Evolutionary conservation across 1,140 invertebrate species (phyloP).

Genomic region (Leptopilina boulardi): DNA sequence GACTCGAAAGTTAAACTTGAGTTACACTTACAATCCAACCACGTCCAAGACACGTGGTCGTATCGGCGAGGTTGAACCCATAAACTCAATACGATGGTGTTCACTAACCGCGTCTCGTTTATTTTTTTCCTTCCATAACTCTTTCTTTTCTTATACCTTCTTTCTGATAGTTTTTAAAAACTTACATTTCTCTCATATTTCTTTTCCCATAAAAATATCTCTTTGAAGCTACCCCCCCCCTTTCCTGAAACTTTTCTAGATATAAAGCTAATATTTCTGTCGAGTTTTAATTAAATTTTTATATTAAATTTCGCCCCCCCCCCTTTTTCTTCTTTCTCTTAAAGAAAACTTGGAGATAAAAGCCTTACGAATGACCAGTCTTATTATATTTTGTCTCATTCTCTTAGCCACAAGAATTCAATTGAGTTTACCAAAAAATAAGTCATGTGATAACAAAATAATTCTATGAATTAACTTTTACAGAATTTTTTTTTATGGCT

Average conservation of each 20-base stretch:
- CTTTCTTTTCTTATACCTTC: conserved; percentile 28
- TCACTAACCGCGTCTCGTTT: conserved; percentile 43
- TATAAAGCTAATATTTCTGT: conserved; percentile 6
- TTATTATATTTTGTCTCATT: background rate
- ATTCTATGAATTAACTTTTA: no score
- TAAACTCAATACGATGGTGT: conserved; percentile 57
- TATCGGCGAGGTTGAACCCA: conserved; percentile 49
- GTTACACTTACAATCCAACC: conserved; percentile 63
- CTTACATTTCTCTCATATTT: conserved; percentile 24
- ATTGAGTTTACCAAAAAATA: background rate
- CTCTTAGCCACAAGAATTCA: background rate
- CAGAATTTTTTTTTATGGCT: background rate
- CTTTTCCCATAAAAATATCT: conserved; percentile 18
- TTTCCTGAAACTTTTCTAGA: conserved; percentile 21
- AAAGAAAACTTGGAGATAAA: background rate
- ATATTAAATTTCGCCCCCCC: background rate
- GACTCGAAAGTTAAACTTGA: conserved; percentile 66
- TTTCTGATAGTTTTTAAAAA: conserved; percentile 26
- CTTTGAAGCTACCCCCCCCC: background rate
- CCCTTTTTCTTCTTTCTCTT: no score
- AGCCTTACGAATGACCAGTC: background rate
- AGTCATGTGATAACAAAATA: background rate
- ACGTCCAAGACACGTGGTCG: conserved; percentile 56
- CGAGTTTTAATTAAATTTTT: conserved; percentile 23
- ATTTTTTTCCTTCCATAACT: conserved; percentile 40